Conservation (phyloP, 2,888 invertebrate species). For the Andrena minutula region DNA sequence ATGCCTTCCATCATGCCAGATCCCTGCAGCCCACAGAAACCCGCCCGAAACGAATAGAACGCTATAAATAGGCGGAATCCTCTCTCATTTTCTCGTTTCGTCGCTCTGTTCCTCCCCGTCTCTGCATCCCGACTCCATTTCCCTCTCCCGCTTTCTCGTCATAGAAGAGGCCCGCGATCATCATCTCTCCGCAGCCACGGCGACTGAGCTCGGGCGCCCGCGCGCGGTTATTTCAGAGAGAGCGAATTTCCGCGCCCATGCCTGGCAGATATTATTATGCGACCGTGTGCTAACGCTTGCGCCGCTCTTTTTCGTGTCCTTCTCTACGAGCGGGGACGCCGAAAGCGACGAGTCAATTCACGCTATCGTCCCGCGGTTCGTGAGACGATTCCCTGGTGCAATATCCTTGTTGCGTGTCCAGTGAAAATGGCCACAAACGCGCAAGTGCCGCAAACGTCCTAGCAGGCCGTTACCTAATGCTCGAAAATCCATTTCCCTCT, state of each 20-base stretch:
- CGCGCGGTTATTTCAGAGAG: slow-evolving; percentile 80
- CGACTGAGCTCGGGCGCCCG: slow-evolving; percentile 37
- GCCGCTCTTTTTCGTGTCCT: slow-evolving; percentile 38
- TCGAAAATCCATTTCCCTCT: too few relatives aligned
- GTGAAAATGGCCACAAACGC: not conserved
- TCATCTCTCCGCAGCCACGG: slow-evolving; percentile 72
- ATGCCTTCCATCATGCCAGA: slow-evolving; percentile 79
- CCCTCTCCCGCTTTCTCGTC: slow-evolving; percentile 41
- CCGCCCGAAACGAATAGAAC: slow-evolving; percentile 80
- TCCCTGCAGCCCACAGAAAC: slow-evolving; percentile 76
- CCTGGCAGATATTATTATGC: slow-evolving; percentile 71
- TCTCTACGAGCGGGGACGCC: not conserved
- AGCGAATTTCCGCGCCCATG: slow-evolving; percentile 72
- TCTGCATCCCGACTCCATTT: slow-evolving; percentile 38
- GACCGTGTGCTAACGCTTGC: slow-evolving; percentile 55
- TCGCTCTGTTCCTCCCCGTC: slow-evolving; percentile 45
- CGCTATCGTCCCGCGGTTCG: not conserved
- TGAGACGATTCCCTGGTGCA: not conserved
- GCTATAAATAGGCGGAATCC: slow-evolving; percentile 76
- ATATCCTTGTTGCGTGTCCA: not conserved
- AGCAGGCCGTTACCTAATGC: too few relatives aligned
- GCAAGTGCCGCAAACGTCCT: too few relatives aligned
- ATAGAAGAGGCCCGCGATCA: slow-evolving; percentile 73
- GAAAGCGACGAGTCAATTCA: not conserved
- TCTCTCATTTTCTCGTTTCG: slow-evolving; percentile 56